Evolutionary conservation across 2,888 invertebrate species (phyloP).

Genomic region (Cheilosia grossa): DNA sequence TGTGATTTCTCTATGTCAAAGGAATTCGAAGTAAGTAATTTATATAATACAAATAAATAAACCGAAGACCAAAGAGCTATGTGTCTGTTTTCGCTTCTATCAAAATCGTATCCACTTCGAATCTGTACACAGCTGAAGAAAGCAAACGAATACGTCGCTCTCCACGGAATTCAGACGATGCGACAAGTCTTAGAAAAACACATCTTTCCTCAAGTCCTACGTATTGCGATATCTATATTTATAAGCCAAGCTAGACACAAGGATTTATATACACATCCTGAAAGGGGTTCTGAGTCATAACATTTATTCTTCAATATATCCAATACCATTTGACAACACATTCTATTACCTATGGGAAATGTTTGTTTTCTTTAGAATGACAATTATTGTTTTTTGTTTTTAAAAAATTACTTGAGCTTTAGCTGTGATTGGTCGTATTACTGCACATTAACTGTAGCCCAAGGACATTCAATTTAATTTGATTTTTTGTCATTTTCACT

Average conservation of each 20-base stretch:
- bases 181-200: conserved; percentile 24
- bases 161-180: not conserved
- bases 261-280: conserved; percentile 34
- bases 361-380: conserved; percentile 31
- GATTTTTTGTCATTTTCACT: conserved; percentile 14
- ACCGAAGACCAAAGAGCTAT: not conserved
- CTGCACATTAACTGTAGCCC: conserved; percentile 15
- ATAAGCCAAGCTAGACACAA: not conserved
- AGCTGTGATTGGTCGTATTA: conserved; percentile 31
- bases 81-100: conserved; percentile 9
- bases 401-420: conserved; percentile 29
- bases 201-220: not conserved
- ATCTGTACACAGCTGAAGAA: not conserved
- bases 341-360: not conserved
- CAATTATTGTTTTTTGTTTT: conserved; percentile 51
- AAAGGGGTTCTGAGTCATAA: conserved; percentile 25
- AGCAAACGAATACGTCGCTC: not conserved
- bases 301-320: conserved; percentile 16
- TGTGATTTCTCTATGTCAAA: not conserved
- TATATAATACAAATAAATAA: not conserved
- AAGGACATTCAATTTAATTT: conserved; percentile 14
- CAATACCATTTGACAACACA: conserved; percentile 15
- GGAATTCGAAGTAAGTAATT: not conserved
- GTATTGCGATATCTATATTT: conserved; percentile 18
- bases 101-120: conserved; percentile 13